These are phyloP conservation scores for Sciurus carolinensis DNA, from an alignment of 2,797 vertebrate genomes.

Conservation along the genomic window DNA sequence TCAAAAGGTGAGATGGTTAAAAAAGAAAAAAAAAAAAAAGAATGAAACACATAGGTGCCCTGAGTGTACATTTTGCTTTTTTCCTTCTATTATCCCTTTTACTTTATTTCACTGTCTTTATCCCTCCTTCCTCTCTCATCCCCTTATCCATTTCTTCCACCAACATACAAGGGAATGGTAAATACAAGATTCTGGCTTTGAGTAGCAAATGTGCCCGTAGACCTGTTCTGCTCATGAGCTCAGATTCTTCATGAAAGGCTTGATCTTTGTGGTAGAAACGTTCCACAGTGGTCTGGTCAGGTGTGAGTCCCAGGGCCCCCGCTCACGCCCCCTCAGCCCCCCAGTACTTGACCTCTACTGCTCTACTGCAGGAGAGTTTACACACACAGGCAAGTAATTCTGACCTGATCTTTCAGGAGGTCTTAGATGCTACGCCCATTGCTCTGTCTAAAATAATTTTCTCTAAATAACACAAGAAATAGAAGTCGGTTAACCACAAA, in stretches of 20 bases:
- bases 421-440: not conserved
- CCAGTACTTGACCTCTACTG: not conserved
- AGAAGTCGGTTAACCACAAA: constrained; percentile 70
- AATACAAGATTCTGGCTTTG: constrained; percentile 39
- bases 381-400: not conserved
- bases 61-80: not conserved
- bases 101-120: not conserved
- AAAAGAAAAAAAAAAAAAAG: no score
- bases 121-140: not conserved
- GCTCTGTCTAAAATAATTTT: constrained; percentile 50
- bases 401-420: constrained; percentile 17
- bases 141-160: not conserved
- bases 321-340: not conserved
- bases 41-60: constrained; percentile 10
- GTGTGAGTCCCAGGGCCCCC: not conserved
- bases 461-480: constrained; percentile 54
- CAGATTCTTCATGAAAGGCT: constrained; percentile 32
- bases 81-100: not conserved
- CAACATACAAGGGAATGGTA: not conserved
- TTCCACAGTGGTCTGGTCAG: not conserved
- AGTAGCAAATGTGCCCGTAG: not conserved
- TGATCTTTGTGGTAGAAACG: constrained; percentile 48
- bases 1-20: no score
- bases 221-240: not conserved
- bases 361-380: not conserved